These are phyloP conservation scores for Epinotia ramella DNA, from an alignment of 2,888 invertebrate species.

Conservation along the genomic window DNA sequence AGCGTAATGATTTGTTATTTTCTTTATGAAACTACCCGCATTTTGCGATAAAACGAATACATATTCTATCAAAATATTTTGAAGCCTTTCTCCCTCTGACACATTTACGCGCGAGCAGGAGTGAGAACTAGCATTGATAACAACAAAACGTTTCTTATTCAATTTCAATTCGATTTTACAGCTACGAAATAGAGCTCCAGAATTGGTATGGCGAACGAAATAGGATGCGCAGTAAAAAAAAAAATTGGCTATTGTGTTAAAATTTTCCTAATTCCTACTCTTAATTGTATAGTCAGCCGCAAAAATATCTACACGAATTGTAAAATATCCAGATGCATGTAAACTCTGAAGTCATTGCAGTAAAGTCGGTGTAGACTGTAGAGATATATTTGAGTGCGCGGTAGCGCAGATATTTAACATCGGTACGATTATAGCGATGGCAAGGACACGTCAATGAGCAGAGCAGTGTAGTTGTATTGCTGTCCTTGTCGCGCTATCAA, in stretches of 20 bases:
- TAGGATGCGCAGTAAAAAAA: too few species aligned
- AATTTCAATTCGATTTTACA: not conserved
- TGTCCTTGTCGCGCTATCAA: constrained; percentile 26
- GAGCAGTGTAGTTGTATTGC: not conserved
- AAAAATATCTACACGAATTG: too few species aligned
- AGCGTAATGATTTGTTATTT: too few species aligned
- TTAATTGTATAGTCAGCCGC: too few species aligned
- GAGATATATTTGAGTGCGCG: not conserved
- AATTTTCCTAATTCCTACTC: too few species aligned
- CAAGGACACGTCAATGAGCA: constrained; percentile 6
- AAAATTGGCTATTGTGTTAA: too few species aligned
- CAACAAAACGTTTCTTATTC: not conserved
- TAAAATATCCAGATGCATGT: not conserved
- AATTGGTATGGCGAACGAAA: too few species aligned
- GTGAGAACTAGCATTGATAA: not conserved
- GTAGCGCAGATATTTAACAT: not conserved
- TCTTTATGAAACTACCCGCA: too few species aligned
- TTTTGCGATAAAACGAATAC: too few species aligned
- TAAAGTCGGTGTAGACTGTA: not conserved
- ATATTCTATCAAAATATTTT: too few species aligned
- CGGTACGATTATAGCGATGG: constrained; percentile 1
- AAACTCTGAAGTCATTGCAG: not conserved
- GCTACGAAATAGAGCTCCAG: too few species aligned
- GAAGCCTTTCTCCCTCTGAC: too few species aligned
- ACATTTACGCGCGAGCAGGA: not conserved